Evolutionary conservation across 2,797 vertebrate species (phyloP).

Genomic region (Malurus leucopterus): DNA sequence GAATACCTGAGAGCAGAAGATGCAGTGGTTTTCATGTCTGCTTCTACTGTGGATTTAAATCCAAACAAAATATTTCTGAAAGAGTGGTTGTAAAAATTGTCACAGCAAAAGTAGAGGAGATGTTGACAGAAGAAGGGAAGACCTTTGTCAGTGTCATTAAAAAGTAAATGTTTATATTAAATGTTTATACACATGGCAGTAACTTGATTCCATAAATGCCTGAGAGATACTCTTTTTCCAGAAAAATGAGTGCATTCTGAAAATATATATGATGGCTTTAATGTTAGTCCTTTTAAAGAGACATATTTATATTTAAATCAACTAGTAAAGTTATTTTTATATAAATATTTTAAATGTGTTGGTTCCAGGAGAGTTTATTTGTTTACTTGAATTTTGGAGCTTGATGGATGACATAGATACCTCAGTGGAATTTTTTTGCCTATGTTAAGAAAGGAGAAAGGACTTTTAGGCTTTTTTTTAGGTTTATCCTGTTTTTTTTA

Average conservation of each 20-base stretch:
- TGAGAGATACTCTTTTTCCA: not conserved
- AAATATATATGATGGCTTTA: not conserved
- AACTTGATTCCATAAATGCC: not conserved
- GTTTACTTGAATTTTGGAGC: not conserved
- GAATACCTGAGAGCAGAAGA: not conserved
- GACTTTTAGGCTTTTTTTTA: not conserved
- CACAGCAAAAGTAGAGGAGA: not conserved
- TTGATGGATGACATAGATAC: not conserved
- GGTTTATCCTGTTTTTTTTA: not conserved
- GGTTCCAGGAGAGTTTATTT: not conserved
- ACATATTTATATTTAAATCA: not conserved
- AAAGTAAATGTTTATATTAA: not conserved
- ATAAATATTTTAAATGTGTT: not conserved
- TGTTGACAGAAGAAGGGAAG: not conserved
- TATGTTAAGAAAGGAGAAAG: not conserved
- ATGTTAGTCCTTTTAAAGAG: not conserved
- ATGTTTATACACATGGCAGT: not conserved
- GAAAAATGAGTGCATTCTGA: not conserved
- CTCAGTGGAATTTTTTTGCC: not conserved
- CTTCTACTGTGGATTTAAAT: not conserved
- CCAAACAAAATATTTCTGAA: not conserved
- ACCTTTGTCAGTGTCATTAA: not conserved
- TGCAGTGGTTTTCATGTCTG: not conserved
- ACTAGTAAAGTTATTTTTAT: not conserved
- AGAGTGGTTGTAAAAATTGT: not conserved